Conservation (phyloP, 2,797 vertebrate species). For the Remorina albescens region DNA sequence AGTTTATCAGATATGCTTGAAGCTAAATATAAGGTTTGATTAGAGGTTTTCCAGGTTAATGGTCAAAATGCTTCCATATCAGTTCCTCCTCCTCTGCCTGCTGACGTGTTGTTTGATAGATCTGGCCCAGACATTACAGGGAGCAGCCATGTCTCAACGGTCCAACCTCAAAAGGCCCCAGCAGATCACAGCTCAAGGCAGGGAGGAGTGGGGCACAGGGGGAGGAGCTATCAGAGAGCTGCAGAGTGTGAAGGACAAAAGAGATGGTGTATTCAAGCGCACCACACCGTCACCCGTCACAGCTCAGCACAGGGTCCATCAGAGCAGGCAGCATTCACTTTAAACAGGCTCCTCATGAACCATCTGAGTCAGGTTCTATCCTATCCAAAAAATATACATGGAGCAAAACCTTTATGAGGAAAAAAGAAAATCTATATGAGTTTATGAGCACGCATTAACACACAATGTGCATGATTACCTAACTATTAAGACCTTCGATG, state of each 20-base stretch:
- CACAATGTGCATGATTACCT: constrained; percentile 33
- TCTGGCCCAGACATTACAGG: constrained; percentile 79
- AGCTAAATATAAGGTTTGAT: constrained; percentile 57
- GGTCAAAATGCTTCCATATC: constrained; percentile 65
- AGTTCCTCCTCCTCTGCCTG: constrained; percentile 66
- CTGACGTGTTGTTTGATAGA: constrained; percentile 77
- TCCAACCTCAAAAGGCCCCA: constrained; percentile 81
- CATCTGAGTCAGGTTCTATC: constrained; percentile 65
- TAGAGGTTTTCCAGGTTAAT: constrained; percentile 52
- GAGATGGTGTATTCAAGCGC: constrained; percentile 86
- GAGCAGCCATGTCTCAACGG: constrained; percentile 78
- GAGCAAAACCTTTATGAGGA: constrained; percentile 41
- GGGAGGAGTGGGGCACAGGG: constrained; percentile 84
- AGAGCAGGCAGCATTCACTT: constrained; percentile 83
- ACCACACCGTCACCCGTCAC: constrained; percentile 85
- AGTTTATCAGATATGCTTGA: constrained; percentile 38
- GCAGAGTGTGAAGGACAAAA: constrained; percentile 91
- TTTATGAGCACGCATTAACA: constrained; percentile 30
- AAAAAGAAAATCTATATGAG: constrained; percentile 13
- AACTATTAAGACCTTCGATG: constrained; percentile 29
- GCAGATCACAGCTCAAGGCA: constrained; percentile 85
- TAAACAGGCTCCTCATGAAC: constrained; percentile 78
- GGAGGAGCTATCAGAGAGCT: constrained; percentile 87
- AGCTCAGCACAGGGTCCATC: constrained; percentile 85
- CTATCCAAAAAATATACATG: constrained; percentile 54